Conservation (phyloP, 2,888 invertebrate genomes). For the Nesidiocoris tenuis region DNA sequence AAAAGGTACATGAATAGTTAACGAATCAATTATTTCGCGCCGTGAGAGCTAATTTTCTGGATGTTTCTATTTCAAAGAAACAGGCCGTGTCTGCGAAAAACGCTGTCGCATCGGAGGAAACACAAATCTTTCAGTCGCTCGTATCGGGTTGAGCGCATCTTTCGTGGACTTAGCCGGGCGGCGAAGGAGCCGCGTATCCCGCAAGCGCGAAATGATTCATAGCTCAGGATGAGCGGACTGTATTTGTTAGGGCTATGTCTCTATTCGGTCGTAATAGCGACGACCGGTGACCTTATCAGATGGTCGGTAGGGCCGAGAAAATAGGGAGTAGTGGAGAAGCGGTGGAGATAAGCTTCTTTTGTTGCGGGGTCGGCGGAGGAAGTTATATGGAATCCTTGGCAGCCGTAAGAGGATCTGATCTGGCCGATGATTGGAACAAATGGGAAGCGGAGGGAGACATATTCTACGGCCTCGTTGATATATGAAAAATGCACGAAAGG, state of each 20-base stretch:
- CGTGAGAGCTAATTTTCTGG: slow-evolving; percentile 14
- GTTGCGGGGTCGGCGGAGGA: slow-evolving; percentile 10
- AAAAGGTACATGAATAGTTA: slow-evolving; percentile 31
- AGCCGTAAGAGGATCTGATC: neutral
- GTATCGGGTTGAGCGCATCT: slow-evolving; percentile 29
- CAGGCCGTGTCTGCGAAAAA: neutral
- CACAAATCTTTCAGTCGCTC: slow-evolving; percentile 22
- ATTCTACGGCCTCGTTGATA: too few species aligned
- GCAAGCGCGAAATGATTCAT: slow-evolving; percentile 28
- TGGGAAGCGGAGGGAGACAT: neutral
- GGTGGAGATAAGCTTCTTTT: slow-evolving; percentile 34
- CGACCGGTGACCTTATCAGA: slow-evolving; percentile 1
- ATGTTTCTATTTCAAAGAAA: slow-evolving; percentile 15
- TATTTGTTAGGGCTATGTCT: slow-evolving; percentile 32
- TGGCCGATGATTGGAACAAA: slow-evolving; percentile 26
- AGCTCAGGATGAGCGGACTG: slow-evolving; percentile 11
- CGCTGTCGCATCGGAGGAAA: slow-evolving; percentile 15
- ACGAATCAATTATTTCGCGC: slow-evolving; percentile 9
- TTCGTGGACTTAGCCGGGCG: slow-evolving; percentile 18
- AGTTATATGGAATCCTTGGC: slow-evolving; percentile 4
- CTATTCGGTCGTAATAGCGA: slow-evolving; percentile 24
- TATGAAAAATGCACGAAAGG: too few species aligned
- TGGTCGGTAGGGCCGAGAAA: neutral
- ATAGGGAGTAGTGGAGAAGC: neutral
- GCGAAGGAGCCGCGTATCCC: too few species aligned